Base-by-base conservation (phyloP, 2,888 invertebrate species). In the Gymnocheta viridis region DNA sequence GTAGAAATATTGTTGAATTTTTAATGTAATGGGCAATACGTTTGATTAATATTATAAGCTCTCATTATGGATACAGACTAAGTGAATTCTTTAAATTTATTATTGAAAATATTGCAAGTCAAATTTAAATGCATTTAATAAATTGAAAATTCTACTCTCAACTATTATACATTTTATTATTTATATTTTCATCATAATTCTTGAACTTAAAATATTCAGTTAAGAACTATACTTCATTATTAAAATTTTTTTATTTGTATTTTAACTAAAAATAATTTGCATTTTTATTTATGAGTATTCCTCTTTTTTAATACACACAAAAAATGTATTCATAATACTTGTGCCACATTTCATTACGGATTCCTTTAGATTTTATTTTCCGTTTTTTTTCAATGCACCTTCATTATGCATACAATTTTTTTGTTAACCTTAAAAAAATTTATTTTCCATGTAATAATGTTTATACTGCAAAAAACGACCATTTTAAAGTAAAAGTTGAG, bases 401-500 rank as follows among this genome's bases (percentile, higher is more conserved):
- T 49, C 12, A 62, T 66, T 76, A 38, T 44, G 17, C 54, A 44
- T 66, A 41, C n/a, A 66, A 41, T 54, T 19, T 29, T 29, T 29
- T 29, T 12, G 6, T 47, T 6, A 17, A 54, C 24, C 41, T 29
- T 35, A n/a, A 1, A 35, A 60, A 29, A 24, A 22, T 22, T 22
- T 47, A 38, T 47, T 47, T 60, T 24, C 10, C 14, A 7, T 12
- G 17, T 44, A 32, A 58, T 24, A 47, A 22, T 60, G 35, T 32
- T 72, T 60, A 24, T 49, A 24, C 35, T 60, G 49, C 17, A n/a
- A 10, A 60, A 72, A 73, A 60, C 60, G 14, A 60, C 60, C 72
- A 17, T 47, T 32, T 27, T 19, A 32, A 19, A 12, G 22, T 22
- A 22, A 12, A 10, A 19, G 49, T 49, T 49, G 4, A 12, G 22